phyloP scores from a whole-genome alignment of 2,113 vertebrate genomes.

The Sakesphorus luctuosus region DNA sequence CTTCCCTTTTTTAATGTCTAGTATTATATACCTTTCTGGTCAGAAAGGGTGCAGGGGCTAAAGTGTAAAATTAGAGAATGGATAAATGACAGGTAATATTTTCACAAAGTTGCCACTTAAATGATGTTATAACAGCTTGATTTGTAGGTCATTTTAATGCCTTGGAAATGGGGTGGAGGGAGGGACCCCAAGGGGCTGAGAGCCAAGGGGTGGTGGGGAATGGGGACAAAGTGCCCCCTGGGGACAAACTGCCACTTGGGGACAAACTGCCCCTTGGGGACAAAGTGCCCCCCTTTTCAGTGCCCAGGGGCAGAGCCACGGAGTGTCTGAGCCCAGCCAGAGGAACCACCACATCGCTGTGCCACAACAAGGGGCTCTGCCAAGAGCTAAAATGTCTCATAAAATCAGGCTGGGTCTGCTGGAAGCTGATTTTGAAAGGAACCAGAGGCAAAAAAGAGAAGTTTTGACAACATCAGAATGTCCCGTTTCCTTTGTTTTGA shows the following conservation, averaged over 20 bases:
- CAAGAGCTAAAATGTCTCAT: slow-evolving; percentile 10
- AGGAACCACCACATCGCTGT: background rate
- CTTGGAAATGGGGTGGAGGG: background rate
- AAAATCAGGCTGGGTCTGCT: slow-evolving; percentile 47
- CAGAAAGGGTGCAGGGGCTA: background rate
- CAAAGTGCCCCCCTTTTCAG: background rate
- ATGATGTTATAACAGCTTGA: accelerated
- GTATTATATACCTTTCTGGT: background rate
- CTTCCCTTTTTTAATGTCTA: background rate
- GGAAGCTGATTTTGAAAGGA: slow-evolving; percentile 53
- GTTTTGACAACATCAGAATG: slow-evolving; percentile 40
- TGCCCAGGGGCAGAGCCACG: accelerated
- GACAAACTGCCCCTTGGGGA: background rate
- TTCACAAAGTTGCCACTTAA: background rate
- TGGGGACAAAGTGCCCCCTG: background rate
- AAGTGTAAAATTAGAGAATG: too few species aligned
- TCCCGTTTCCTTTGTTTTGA: slow-evolving; percentile 22
- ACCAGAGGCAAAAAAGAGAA: background rate
- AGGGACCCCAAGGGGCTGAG: accelerated
- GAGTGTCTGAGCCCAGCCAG: background rate
- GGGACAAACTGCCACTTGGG: background rate
- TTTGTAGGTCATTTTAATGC: background rate
- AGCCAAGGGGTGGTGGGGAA: background rate
- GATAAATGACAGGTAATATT: too few species aligned
- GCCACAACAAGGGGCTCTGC: background rate